Evolutionary conservation across 1,140 invertebrate species (phyloP), one percentile per base, ranked within the genome.

Genomic region (Epicauta chinensis): DNA sequence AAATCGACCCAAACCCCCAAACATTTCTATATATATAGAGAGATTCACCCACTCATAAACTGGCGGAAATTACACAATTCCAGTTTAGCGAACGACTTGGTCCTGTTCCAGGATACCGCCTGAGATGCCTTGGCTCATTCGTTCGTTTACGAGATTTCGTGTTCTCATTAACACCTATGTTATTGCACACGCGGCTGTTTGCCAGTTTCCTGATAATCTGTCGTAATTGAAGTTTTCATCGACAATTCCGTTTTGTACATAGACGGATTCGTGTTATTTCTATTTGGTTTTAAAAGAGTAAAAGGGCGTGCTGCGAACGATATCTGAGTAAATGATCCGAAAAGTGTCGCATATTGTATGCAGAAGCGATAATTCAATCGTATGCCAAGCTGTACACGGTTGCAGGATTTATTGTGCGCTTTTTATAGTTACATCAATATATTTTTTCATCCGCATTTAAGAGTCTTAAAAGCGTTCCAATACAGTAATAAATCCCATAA

Each of bases 61-160:
- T 43, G 51, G 42, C 55, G 56, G 56, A 59, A 59, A 59, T 59
- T 59, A 55, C 53, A 16, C 52, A 59, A 59, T 59, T 55, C 49
- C 39, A 55, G 51, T 58, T 58, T 12, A 29, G 41, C 34, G 40
- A 50, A 49, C 47, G 49, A 42, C 49, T 51, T 51, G 49, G 53
- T 55, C 56, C 48, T 50, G 46, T 46, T 58, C 46, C 51, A 58
- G 55, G 55, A 58, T 58, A 41, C 43, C 43, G 51, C 46, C 56
- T 59, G 51, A 55, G 56, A 59, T 32, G 53, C 43, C 53, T 39
- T n/a, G n/a, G 48, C 52, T 59, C 43, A 43, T 55, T 57, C 46
- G 48, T 47, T 49, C 44, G 52, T 59, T 59, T 58, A 47, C 45
- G 38, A 46, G 39, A 46, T 40, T 48, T 52, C 44, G 50, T 56